A percentile compares a stretch with the other conserved stretches of the same genome.
phyloP scores from a whole-genome alignment of 2,797 vertebrate species.

The Myiotriccus ornatus region DNA sequence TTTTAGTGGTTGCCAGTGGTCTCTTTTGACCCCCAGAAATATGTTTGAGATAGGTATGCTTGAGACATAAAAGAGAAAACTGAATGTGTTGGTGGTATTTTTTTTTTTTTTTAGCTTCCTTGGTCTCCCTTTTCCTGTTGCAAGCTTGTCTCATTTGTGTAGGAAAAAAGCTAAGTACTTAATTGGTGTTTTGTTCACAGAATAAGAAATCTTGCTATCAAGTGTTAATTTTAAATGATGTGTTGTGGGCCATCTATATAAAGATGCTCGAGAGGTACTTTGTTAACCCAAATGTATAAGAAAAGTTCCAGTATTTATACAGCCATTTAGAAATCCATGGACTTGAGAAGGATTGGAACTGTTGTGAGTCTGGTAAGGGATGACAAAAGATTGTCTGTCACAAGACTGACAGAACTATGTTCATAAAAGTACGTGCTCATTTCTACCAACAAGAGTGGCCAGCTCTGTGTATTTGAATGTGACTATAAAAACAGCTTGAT shows the following conservation, averaged over 20 bases:
- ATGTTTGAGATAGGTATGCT: background rate
- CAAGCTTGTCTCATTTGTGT: background rate
- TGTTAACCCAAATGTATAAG: background rate
- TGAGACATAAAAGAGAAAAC: background rate
- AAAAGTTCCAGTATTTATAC: background rate
- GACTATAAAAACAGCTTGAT: background rate
- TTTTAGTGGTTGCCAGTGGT: background rate
- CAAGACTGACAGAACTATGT: background rate
- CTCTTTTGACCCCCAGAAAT: background rate
- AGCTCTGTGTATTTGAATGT: background rate
- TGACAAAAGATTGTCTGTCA: background rate
- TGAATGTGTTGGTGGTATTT: background rate
- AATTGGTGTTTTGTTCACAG: background rate
- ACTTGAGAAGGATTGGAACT: background rate
- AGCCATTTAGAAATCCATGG: background rate
- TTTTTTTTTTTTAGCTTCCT: background rate
- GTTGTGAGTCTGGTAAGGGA: background rate
- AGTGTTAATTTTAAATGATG: background rate
- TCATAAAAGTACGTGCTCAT: background rate
- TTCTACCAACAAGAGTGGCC: background rate
- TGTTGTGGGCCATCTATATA: background rate
- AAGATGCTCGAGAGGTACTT: background rate
- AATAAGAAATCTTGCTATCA: background rate
- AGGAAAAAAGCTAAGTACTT: background rate
- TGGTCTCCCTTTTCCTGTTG: background rate